Percentiles rank a stretch among this genome's conserved stretches.
Evolutionary conservation across 2,888 invertebrate genomes (phyloP).

Genomic region (Deilephila elpenor): DNA sequence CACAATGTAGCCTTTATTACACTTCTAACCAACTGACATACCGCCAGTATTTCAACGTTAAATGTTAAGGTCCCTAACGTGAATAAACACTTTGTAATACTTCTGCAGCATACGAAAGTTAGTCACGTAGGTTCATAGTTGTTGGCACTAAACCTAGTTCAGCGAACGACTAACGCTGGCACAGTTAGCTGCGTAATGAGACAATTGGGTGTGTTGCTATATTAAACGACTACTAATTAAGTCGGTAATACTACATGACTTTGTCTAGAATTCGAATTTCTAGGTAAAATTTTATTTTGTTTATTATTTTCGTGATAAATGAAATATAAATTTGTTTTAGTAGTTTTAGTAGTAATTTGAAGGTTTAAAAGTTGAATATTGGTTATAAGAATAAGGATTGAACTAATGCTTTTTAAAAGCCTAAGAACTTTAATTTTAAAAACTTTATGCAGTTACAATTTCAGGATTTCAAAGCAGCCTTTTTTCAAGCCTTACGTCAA

Average conservation of each 20-base stretch:
- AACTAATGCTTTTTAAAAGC: no score
- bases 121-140: neutral
- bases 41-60: neutral
- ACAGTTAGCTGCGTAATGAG: neutral
- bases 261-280: neutral
- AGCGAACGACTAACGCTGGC: neutral
- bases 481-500: no score
- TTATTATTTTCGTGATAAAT: no score
- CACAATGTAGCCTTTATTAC: no score
- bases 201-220: constrained; percentile 2
- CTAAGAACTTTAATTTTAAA: no score
- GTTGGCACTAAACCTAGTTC: constrained; percentile 16
- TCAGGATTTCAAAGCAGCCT: no score
- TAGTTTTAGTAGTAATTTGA: no score
- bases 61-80: neutral
- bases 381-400: no score
- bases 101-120: neutral
- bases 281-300: neutral
- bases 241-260: neutral
- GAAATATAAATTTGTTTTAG: no score
- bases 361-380: no score
- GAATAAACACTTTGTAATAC: neutral
- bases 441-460: no score
- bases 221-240: neutral
- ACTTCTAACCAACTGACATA: no score